Base-by-base conservation (phyloP, 1,140 invertebrate genomes). In the Zaprionus ornatus region DNA sequence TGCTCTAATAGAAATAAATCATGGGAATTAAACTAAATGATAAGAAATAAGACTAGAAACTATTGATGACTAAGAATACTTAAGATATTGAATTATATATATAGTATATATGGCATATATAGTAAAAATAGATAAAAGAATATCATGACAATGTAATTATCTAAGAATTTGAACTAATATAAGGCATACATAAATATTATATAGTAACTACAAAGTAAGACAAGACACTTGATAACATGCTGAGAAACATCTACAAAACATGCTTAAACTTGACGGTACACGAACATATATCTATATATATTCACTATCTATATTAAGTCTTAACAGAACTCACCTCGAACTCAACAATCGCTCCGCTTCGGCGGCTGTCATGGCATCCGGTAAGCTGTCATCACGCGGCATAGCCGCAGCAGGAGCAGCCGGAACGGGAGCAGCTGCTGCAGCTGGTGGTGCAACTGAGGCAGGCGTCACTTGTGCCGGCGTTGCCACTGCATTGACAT, bases 311-410 rank as follows among this genome's bases (percentile, higher is more conserved):
- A 17, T 29, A 15, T 25, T 13, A 13, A 25, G 1, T 13, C 10
- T 19, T 25, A 27, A 2, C 10, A 6, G 1, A 3, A 78, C 92
- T 94, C 90, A 97, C 96, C 96, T 96, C 83, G 95, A 95, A 92
- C 96, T 97, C 62, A 97, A 93, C 79, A 97, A 93, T 93, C 96
- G 95, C 87, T 97, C 96, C n/a, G 96, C 96, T 91, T 97, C 96
- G 81, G 96, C 96, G n/a, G 96, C 95, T 48, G 96, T 97, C 96
- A 97, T 97, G 17, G 95, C 95, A 90, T 96, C 96, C 13, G 95
- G 94, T 62, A 93, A 65, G 56, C 84, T 92, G 37, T 91, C 85
- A 61, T 84, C 86, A 0, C 90, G 78, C 1, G 79, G 86, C 63
- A 82, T 87, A 5, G 52, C 56, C 1, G 48, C 52, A 29, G 65